Evolutionary conservation across 2,113 vertebrate genomes (phyloP), one percentile per base, ranked within the genome.

Genomic region (Pyrgilauda ruficollis): DNA sequence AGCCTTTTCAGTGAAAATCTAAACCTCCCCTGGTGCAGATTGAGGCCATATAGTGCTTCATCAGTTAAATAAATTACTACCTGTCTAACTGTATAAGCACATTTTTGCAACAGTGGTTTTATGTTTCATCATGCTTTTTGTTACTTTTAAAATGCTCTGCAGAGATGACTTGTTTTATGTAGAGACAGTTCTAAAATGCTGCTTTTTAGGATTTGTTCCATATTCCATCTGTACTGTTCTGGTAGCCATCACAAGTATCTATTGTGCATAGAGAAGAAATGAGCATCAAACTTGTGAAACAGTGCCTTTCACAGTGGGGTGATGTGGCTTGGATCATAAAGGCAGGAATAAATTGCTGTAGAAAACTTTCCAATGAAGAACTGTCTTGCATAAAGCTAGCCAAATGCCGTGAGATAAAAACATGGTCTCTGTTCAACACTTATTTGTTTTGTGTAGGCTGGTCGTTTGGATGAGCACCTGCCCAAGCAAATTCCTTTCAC

Each of bases 401-500:
- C 10, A 66, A 43, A 77, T 33, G 20, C 31, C 43, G 14, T 1
- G 2, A 69, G 33, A 30, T 46, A n/a, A 82, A 67, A 73, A 35
- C 6, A 14, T 4, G 1, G 44, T 87, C n/a, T 46, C 18, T 31
- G 20, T 50, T 93, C 22, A 68, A 1, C 15, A 6, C 7, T 30
- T 84, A 13, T 59, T 92, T 97, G 19, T 95, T 97, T 63, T 70
- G 2, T 89, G 7, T 78, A 98, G 98, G 98, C 98, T 58, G 98
- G 98, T 72, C 98, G 98, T 75, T 95, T 98, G 70, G 98, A 98
- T 97, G 98, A 97, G 83, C 98, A 97, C 41, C 91, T 98, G 50
- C 98, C 98, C 84, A 98, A 98, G 94, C 98, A 98, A 80, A 98
- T 98, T 95, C 98, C 98, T 95, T 98, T 98, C 92, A 98, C 98